Conservation (phyloP, 2,113 vertebrate species). For the Tautogolabrus adspersus region DNA sequence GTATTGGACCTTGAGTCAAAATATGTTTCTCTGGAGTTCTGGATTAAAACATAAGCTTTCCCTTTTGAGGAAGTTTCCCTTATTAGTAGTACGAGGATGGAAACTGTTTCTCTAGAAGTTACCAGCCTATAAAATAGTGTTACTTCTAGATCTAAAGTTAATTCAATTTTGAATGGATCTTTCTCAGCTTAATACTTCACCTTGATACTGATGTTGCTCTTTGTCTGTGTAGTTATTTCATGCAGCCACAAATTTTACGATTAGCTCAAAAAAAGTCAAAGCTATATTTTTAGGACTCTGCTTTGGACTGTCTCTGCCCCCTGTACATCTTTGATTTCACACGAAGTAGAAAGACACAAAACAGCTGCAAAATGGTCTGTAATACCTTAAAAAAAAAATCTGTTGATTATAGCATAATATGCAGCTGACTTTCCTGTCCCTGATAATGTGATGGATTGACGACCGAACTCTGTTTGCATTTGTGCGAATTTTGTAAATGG, state of each 20-base stretch:
- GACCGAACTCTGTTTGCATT: conserved; percentile 14
- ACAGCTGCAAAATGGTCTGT: background rate
- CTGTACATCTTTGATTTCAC: background rate
- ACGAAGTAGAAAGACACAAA: background rate
- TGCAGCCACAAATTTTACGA: background rate
- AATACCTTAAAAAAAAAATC: background rate
- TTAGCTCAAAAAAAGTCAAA: background rate
- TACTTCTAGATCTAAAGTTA: background rate
- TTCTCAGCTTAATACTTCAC: no score
- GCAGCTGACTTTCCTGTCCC: background rate
- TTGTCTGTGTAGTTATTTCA: background rate
- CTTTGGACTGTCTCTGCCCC: background rate
- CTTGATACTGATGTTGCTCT: background rate
- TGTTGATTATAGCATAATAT: background rate
- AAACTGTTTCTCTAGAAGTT: background rate
- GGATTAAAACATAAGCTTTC: background rate
- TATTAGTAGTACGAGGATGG: background rate
- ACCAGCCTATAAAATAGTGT: no score
- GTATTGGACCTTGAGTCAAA: background rate
- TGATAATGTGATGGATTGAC: background rate
- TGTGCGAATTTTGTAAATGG: conserved; percentile 13
- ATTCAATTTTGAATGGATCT: background rate
- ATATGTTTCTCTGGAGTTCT: no score
- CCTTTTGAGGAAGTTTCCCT: background rate
- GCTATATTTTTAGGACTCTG: background rate